Evolutionary conservation across 2,797 vertebrate species (phyloP), one percentile per base, ranked within the genome.

Genomic region (Myiothlypis chrysogaster): DNA sequence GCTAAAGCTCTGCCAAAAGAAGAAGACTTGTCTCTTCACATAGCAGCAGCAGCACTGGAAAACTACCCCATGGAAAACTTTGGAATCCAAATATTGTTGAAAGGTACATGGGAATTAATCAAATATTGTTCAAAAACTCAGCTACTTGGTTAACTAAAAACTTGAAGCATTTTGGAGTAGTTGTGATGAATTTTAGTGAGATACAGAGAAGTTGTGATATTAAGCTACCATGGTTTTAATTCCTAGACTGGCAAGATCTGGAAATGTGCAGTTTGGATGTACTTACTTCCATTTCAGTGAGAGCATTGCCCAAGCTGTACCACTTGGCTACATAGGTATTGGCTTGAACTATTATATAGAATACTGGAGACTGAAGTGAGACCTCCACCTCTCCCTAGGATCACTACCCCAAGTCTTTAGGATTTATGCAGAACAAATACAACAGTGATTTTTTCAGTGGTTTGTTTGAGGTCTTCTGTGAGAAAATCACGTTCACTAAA

Each of bases 371-470:
- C 5, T 25, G 14, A 82, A 78, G 5, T 2, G 28, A 82, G 16
- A 77, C 1, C 3, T 70, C 4, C 3, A 2, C 2, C 2, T 39
- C 39, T 86, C 27, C 8, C 10, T 4, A 46, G 10, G 1, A 13
- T 25, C 21, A 46, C 8, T 46, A 7, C 1, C 8, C 2, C 3
- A 60, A 27, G 14, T 49, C 12, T 52, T 75, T 46, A 44, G 18
- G 7, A 70, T 70, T 90, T 81, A n/a, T 56, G 4, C 9, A 43
- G 60, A 64, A 66, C 12, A 69, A 69, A 50, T 32, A 79, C 1
- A 52, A 53, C 14, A 27, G 14, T 59, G 8, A 41, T 32, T 37
- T 25, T 71, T 83, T 35, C 7, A 28, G 8, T 5, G 2, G 8
- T 5, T 32, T 69, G 65, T 72, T 68, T 18, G 2, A 59, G 3